Conservation (phyloP, 2,797 vertebrate genomes). For the Limosa lapponica region DNA sequence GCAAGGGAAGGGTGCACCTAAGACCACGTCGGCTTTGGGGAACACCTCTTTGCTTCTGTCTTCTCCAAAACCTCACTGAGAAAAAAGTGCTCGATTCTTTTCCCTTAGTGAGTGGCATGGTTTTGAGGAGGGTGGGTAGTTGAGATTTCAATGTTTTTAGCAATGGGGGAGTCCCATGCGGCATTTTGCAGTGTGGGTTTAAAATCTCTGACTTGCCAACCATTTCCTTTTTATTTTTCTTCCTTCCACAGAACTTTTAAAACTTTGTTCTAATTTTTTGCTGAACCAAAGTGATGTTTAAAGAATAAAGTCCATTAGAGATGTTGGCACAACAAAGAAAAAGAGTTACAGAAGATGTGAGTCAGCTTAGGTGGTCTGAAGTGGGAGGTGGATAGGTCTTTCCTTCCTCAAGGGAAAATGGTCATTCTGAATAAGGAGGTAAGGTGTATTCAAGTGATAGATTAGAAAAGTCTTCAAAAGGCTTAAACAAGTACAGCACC, state of each 20-base stretch:
- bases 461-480: not conserved
- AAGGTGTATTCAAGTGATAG: not conserved
- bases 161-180: not conserved
- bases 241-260: not conserved
- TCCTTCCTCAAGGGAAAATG: not conserved
- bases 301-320: not conserved
- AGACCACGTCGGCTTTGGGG: not conserved
- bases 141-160: not conserved
- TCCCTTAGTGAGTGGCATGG: not conserved
- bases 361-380: not conserved
- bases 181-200: conserved; percentile 1
- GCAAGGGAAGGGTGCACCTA: not conserved
- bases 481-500: not conserved
- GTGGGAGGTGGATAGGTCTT: not conserved
- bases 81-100: not conserved
- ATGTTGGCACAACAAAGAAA: not conserved
- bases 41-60: not conserved
- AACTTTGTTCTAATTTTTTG: not conserved
- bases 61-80: not conserved
- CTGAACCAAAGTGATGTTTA: not conserved
- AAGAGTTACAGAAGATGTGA: not conserved
- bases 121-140: not conserved
- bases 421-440: conserved; percentile 1
- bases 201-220: conserved; percentile 28
- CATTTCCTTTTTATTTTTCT: not conserved